phyloP scores from a whole-genome alignment of 1,140 invertebrate species.

The Argopecten irradians region DNA sequence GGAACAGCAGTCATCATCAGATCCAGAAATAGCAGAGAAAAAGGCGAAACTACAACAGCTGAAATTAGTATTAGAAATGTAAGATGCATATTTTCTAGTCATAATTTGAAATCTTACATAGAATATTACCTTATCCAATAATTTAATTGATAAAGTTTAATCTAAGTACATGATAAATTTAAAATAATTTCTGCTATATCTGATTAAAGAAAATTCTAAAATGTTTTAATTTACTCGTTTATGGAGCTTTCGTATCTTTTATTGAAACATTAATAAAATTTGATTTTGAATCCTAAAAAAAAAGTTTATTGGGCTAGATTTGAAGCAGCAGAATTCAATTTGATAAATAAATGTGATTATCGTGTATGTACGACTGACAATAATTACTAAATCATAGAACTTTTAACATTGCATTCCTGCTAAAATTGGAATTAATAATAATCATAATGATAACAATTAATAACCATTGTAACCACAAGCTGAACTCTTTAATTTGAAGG shows the following conservation, averaged over 20 bases:
- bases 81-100: conserved; percentile 69
- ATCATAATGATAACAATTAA: background rate
- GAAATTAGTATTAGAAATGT: conserved; percentile 99
- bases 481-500: background rate
- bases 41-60: conserved; percentile 98
- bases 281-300: too few relatives aligned
- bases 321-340: too few relatives aligned
- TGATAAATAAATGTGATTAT: too few relatives aligned
- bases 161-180: background rate
- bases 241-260: too few relatives aligned
- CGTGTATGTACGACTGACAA: too few relatives aligned
- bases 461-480: background rate
- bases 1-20: conserved; percentile 87
- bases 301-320: too few relatives aligned
- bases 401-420: too few relatives aligned
- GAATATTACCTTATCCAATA: background rate
- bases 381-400: too few relatives aligned
- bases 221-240: too few relatives aligned
- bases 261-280: too few relatives aligned
- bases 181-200: background rate
- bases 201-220: background rate
- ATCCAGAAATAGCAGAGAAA: conserved; percentile 91
- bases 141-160: background rate
- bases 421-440: too few relatives aligned
- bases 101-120: too few relatives aligned